Evolutionary conservation across 2,888 invertebrate species (phyloP).

Genomic region (Phymatocera aterrima): DNA sequence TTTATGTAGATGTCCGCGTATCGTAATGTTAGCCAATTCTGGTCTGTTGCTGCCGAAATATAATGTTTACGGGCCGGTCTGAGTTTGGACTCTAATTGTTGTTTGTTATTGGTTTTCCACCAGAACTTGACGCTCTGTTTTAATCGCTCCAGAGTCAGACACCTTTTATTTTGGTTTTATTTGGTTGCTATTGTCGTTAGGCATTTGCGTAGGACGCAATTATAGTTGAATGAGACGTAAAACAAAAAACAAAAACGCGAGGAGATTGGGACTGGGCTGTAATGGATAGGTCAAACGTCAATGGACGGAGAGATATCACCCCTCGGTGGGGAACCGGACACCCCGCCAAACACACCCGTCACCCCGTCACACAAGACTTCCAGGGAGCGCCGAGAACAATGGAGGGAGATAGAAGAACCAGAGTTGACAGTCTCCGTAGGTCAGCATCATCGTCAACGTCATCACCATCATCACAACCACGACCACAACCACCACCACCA

Average conservation of each 20-base stretch:
- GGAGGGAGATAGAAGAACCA: constrained; percentile 68
- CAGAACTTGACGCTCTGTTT: constrained; percentile 26
- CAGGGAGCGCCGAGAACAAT: constrained; percentile 56
- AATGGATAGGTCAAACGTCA: constrained; percentile 74
- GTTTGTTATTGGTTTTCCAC: background rate
- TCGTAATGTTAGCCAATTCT: no score
- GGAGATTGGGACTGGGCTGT: constrained; percentile 72
- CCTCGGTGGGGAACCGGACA: constrained; percentile 71
- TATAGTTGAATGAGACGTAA: constrained; percentile 65
- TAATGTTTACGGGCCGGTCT: no score
- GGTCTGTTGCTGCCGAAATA: no score
- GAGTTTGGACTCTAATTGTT: background rate
- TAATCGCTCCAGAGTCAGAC: background rate
- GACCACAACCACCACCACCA: constrained; percentile 72
- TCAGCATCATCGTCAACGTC: constrained; percentile 63
- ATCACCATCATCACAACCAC: constrained; percentile 76
- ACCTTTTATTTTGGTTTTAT: constrained; percentile 53
- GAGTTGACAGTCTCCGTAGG: constrained; percentile 70
- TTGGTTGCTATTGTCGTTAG: constrained; percentile 73
- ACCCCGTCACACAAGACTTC: constrained; percentile 71
- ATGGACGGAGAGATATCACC: constrained; percentile 71
- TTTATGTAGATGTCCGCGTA: no score
- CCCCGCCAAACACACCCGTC: constrained; percentile 73
- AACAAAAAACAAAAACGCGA: constrained; percentile 56
- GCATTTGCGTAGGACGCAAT: constrained; percentile 71